These are phyloP conservation scores for Microtus oregoni DNA, from an alignment of 2,113 vertebrate species.

Conservation along the genomic window DNA sequence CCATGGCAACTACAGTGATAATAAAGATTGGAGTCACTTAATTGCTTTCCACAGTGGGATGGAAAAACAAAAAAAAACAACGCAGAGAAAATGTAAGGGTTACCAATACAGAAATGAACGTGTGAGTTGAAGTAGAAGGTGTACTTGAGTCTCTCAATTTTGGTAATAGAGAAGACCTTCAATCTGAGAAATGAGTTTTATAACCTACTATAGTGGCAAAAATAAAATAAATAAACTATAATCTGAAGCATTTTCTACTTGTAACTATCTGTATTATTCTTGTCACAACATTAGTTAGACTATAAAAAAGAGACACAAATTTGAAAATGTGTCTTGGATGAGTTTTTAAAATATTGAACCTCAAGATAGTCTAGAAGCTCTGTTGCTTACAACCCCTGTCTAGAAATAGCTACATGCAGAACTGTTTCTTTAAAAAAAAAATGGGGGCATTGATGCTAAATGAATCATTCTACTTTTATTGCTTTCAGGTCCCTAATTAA, in stretches of 20 bases:
- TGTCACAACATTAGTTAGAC: background rate
- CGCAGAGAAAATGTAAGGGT: background rate
- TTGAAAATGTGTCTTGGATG: background rate
- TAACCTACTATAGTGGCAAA: background rate
- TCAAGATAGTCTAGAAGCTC: background rate
- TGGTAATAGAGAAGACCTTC: background rate
- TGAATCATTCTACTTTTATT: background rate
- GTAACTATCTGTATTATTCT: background rate
- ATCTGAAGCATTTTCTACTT: background rate
- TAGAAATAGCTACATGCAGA: background rate
- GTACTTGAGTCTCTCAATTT: background rate
- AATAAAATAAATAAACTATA: background rate
- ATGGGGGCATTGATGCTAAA: background rate
- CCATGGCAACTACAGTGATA: constrained; percentile 30
- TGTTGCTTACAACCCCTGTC: fast-evolving
- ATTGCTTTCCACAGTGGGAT: background rate
- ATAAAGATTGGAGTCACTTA: background rate
- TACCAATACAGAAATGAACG: constrained; percentile 18
- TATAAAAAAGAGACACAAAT: background rate
- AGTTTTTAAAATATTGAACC: background rate
- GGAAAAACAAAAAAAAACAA: background rate
- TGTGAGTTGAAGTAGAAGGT: background rate
- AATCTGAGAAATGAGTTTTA: background rate
- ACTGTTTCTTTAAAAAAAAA: background rate
- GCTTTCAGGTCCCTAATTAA: background rate